These are phyloP conservation scores for Strix uralensis DNA, from an alignment of 2,113 vertebrate genomes.

Conservation along the genomic window DNA sequence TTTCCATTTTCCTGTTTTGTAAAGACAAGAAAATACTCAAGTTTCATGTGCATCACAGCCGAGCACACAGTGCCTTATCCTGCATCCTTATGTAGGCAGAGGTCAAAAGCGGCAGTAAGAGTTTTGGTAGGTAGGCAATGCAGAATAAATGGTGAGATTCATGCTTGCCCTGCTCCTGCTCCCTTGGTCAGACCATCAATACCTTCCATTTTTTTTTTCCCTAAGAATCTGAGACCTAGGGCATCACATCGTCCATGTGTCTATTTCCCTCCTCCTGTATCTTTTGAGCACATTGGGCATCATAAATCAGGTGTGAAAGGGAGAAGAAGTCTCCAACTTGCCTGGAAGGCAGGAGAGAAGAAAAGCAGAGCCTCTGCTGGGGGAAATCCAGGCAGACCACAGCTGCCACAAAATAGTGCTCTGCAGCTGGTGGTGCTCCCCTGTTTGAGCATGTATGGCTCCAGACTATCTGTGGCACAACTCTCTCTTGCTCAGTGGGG, in stretches of 20 bases:
- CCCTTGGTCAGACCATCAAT: background rate
- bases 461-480: background rate
- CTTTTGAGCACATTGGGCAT: background rate
- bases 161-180: background rate
- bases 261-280: background rate
- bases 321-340: background rate
- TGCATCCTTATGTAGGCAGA: background rate
- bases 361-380: background rate
- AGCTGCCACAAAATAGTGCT: background rate
- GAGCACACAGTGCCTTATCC: accelerated
- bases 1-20: background rate
- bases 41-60: background rate
- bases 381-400: background rate
- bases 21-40: background rate
- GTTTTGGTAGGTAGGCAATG: background rate
- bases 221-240: background rate
- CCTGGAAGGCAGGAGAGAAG: background rate
- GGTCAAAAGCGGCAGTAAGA: background rate
- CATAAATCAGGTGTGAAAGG: background rate
- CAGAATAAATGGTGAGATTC: background rate
- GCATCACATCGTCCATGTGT: background rate
- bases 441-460: accelerated
- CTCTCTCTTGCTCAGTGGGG: background rate
- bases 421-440: background rate
- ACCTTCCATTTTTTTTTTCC: background rate